A percentile compares a stretch with the other conserved stretches of the same genome.
phyloP scores from a whole-genome alignment of 2,797 vertebrate species.

The Danio albolineatus region DNA sequence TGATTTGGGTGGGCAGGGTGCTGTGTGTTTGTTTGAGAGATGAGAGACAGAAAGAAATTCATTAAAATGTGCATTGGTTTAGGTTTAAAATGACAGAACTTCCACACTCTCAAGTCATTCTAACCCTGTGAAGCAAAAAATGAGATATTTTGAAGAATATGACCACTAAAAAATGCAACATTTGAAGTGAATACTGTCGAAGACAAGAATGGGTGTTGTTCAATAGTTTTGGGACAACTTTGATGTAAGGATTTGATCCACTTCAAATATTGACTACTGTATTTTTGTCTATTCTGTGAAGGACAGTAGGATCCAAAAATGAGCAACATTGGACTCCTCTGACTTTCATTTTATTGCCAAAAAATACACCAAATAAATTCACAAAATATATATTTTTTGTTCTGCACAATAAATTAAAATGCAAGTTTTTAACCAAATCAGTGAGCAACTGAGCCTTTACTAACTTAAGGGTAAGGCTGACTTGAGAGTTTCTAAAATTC shows the following conservation, averaged over 20 bases:
- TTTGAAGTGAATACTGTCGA: too few species aligned
- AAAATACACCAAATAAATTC: too few species aligned
- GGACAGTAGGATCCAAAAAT: background rate
- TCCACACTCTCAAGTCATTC: too few species aligned
- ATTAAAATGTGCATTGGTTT: background rate
- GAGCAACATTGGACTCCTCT: background rate
- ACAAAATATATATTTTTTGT: background rate
- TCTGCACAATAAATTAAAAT: background rate
- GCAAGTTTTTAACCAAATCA: background rate
- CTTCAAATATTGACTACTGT: too few species aligned
- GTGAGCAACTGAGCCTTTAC: background rate
- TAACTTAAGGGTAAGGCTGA: constrained; percentile 27
- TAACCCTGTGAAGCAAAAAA: background rate
- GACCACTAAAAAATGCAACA: too few species aligned
- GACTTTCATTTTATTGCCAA: background rate
- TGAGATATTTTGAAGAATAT: background rate
- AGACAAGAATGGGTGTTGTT: too few species aligned
- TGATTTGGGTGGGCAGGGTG: constrained; percentile 77
- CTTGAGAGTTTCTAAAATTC: background rate
- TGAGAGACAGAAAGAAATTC: background rate
- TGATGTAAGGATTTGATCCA: too few species aligned
- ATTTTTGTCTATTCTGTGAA: background rate
- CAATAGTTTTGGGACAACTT: too few species aligned
- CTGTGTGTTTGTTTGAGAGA: constrained; percentile 63
- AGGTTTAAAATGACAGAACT: background rate